Base-by-base conservation (phyloP, 1,140 invertebrate species). In the Neotoxoptera formosana region DNA sequence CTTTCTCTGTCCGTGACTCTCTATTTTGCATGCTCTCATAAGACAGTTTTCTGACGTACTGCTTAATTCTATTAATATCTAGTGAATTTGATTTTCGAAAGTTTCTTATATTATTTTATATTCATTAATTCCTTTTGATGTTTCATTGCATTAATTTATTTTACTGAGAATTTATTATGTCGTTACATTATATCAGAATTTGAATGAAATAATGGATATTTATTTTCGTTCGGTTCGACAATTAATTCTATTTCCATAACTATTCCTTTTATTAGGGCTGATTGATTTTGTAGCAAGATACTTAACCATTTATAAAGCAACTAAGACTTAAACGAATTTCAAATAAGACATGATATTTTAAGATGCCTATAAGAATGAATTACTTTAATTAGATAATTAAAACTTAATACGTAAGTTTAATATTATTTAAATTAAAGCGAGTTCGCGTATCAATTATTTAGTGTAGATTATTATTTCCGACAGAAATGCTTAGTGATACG, bases 51-150 rank as follows among this genome's bases (percentile, higher is more conserved):
- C 36, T 21, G 41, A 47, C 86, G 30, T 87, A 20, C 45, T 30
- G 20, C 11, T 87, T 87, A n/a, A 48, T n/a, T 48, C 14, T 51
- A n/a, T 87, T 47, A 47, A 87, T 67, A n/a, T 47, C 25, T 87
- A 48, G 86, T 87, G 83, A 51, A 48, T 87, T 48, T 86, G 45
- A 47, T 47, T 84, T 47, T 86, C 23, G 0, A 86, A 86, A 25
- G 36, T 86, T 45, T 45, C 83, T 86, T 25, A 86, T 30, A 47
- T n/a, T 86, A 45, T 86, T 47, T 48, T 48, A 48, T 87, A 51
- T 20, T 87, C 11, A 14, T 87, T 47, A 76, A 87, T 87, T n/a
- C 21, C 41, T 84, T 41, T 84, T 84, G 83, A 84, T 84, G 83
- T 87, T 87, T 21, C 17, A 48, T 48, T 48, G 30, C n/a, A 48